Percentiles rank a stretch among this genome's conserved stretches.
Evolutionary conservation across 2,888 invertebrate species (phyloP).

Genomic region (Choreutis nemorana): DNA sequence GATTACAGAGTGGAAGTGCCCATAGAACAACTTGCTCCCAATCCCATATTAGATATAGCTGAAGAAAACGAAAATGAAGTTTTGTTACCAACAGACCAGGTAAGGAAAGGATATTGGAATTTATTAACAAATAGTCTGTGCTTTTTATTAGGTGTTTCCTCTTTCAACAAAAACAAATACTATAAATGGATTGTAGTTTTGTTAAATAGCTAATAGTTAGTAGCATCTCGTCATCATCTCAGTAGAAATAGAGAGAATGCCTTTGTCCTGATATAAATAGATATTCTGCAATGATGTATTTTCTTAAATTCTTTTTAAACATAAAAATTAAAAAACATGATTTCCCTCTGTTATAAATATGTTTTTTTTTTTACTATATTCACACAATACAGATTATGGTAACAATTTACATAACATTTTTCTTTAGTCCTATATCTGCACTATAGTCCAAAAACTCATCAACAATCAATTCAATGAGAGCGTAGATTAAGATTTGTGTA

Average conservation of each 20-base stretch:
- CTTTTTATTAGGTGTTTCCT: no score
- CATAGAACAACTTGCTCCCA: conserved; percentile 66
- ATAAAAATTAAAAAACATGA: no score
- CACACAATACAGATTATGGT: neutral
- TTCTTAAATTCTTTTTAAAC: no score
- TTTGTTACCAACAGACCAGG: conserved; percentile 82
- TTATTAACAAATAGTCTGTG: no score
- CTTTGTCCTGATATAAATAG: neutral
- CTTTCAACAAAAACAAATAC: no score
- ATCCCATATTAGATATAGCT: conserved; percentile 47
- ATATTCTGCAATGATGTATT: no score
- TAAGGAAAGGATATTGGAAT: no score
- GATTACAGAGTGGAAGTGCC: conserved; percentile 69
- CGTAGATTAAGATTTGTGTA: neutral
- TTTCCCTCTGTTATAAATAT: neutral
- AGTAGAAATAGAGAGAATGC: neutral
- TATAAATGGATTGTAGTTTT: no score
- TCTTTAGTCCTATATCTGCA: neutral
- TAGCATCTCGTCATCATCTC: neutral
- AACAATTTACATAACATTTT: neutral
- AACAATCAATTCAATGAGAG: conserved; percentile 1
- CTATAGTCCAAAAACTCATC: neutral
- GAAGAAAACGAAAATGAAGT: conserved; percentile 77
- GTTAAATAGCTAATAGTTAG: no score
- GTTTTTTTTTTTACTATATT: neutral